Evolutionary conservation across 2,113 vertebrate genomes (phyloP).

Genomic region (Onychorhynchus coronatus): DNA sequence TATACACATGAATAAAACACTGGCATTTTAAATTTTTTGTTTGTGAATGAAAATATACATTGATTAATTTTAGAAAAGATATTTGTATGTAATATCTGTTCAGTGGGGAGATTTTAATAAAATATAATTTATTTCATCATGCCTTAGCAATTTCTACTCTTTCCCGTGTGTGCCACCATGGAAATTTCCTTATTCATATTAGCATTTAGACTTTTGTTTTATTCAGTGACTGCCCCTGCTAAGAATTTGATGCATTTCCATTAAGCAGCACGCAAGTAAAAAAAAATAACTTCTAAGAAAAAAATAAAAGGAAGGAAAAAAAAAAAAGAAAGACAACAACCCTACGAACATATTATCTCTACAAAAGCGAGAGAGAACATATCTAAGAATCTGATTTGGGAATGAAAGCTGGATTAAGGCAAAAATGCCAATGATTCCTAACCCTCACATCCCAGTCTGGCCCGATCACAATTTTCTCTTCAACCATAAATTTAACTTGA

Average conservation of each 20-base stretch:
- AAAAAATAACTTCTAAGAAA: not conserved
- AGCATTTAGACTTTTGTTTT: slow-evolving; percentile 43
- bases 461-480: not conserved
- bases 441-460: not conserved
- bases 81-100: not conserved
- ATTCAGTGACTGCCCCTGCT: slow-evolving; percentile 1
- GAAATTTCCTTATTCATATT: slow-evolving; percentile 40
- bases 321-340: not conserved
- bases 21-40: not conserved
- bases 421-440: not conserved
- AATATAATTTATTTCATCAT: slow-evolving; percentile 25
- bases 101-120: slow-evolving; percentile 5
- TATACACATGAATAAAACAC: not conserved
- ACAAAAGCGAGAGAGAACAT: not conserved
- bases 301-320: not conserved
- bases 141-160: not conserved
- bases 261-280: not conserved
- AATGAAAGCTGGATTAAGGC: not conserved
- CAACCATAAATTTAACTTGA: not conserved
- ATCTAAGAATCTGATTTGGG: not conserved
- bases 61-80: not conserved
- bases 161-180: not conserved
- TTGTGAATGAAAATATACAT: slow-evolving; percentile 15
- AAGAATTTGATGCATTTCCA: slow-evolving; percentile 27
- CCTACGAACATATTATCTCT: not conserved